Evolutionary conservation across 2,888 invertebrate species (phyloP), one percentile per base, ranked within the genome.

Genomic region (Eretmocerus hayati): DNA sequence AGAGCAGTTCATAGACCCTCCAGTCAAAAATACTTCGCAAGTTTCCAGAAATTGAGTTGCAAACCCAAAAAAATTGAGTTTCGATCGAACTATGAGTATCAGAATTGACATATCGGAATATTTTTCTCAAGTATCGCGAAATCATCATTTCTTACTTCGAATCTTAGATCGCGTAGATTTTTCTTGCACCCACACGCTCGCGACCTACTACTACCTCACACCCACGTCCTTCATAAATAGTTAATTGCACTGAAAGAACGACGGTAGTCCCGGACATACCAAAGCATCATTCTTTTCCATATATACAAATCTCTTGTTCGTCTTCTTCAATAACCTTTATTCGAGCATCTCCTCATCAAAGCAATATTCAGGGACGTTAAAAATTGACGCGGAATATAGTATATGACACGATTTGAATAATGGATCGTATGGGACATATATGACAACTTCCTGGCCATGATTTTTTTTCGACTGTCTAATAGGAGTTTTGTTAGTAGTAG

Each of bases 181-280:
- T n/a, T 26, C 26, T 22, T 41, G 23, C 38, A 36, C 62, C 61
- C 47, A 60, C 62, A 48, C 53, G 43, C 45, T 9, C 53, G 51
- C 59, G 59, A 59, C 60, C 56, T 59, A 59, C 56, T 51, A 48
- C 40, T 46, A 53, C 47, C 59, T 51, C 60, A 42, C 53, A 38
- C 53, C 59, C 56, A 62, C 64, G 49, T 26, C 42, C 46, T 43
- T 59, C 59, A 62, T 65, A 57, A 61, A 63, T 63, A 59, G 47
- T 60, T 60, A 59, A 62, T 62, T 60, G 56, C 55, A 56, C 52
- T 8, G n/a, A 6, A 11, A 13, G 33, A 33, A n/a, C n/a, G 33
- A 26, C 26, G 42, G 39, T 44, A 42, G 16, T 32, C 32, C 42
- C 42, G 35, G 35, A 42, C 35, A 26, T 33, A 33, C 18, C 13